Evolutionary conservation across 2,797 vertebrate genomes (phyloP), one percentile per base, ranked within the genome.

Genomic region (Danio albolineatus): DNA sequence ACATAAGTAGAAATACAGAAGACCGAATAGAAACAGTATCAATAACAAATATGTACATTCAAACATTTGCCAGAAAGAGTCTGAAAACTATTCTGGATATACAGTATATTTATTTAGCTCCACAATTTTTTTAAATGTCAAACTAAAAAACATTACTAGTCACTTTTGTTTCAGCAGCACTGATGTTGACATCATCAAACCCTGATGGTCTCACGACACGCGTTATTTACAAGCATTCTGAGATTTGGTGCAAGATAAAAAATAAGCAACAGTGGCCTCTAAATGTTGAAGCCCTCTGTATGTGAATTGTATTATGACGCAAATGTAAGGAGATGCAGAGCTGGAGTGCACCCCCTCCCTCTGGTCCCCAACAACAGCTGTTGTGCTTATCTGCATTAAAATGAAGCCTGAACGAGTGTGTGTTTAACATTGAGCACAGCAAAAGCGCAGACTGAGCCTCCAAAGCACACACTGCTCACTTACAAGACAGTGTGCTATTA

Each of bases 321-420:
- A 53, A 65, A 53, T 75, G 60, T 62, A 64, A 64, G 1, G 17
- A 44, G 44, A 61, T 64, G n/a, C 59, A 71, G 16, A 54, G 16
- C 57, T 10, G 8, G n/a, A n/a, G 21, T 16, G 13, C 17, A 41
- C 57, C 67, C 46, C 67, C 67, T 28, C 36, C 12, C 64, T 74
- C 39, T 19, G 48, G 16, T 65, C 67, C 71, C n/a, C 6, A 38
- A 73, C 54, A 84, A 76, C 71, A 83, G 77, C 81, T 75, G 78
- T 17, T 60, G 28, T 49, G 8, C 73, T 83, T 84, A 79, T 82
- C 78, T 57, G 72, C 59, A 76, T 86, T 85, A 64, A 85, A 56
- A 64, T 46, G 28, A 72, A 77, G 71, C 44, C 54, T 80, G 48
- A 44, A 17, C 69, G 59, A 62, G 66, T 80, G 77, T 59, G 76